These are phyloP conservation scores for Limnephilus rhombicus DNA, from an alignment of 2,888 invertebrate genomes.

Conservation along the genomic window DNA sequence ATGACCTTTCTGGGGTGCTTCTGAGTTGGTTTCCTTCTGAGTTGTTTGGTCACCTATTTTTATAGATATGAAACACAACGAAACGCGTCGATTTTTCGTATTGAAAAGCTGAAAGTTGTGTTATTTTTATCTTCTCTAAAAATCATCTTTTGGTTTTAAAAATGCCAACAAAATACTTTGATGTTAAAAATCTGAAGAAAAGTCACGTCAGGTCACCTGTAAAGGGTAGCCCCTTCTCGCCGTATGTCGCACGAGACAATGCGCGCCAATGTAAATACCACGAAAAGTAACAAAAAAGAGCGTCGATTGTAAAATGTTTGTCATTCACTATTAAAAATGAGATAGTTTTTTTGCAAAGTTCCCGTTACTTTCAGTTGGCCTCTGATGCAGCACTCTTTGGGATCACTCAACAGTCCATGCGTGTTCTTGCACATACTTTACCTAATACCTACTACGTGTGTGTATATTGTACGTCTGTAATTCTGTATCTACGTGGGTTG, in stretches of 20 bases:
- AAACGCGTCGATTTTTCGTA: no score
- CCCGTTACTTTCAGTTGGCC: background rate
- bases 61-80: no score
- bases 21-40: no score
- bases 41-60: no score
- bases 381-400: background rate
- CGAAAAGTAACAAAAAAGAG: background rate
- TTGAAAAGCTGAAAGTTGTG: no score
- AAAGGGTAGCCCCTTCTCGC: background rate
- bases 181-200: background rate
- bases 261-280: background rate
- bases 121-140: no score
- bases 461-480: background rate
- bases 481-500: background rate
- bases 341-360: conserved; percentile 9
- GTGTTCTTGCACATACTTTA: background rate
- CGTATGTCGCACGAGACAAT: background rate
- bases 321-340: conserved; percentile 9
- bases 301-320: background rate
- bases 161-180: no score
- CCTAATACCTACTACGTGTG: no score
- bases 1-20: no score
- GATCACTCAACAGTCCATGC: conserved; percentile 3
- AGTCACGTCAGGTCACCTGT: background rate
- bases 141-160: no score